These are phyloP conservation scores for Chymomyza procnemis DNA, from an alignment of 2,888 invertebrate genomes.

Conservation along the genomic window DNA sequence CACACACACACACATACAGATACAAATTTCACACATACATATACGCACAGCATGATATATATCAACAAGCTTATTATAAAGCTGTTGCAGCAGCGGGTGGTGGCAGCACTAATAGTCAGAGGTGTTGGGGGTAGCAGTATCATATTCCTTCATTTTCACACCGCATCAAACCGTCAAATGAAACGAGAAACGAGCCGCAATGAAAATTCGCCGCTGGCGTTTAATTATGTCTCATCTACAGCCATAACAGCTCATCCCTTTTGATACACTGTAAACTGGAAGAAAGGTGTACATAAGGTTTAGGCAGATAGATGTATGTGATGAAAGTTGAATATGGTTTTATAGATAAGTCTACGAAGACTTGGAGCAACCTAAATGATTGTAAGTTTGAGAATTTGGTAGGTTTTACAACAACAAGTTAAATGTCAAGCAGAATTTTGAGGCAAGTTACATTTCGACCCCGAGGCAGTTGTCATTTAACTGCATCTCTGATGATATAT, in stretches of 20 bases:
- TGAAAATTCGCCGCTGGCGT: slow-evolving; percentile 41
- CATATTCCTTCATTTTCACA: neutral
- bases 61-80: neutral
- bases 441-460: no score
- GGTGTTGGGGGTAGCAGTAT: slow-evolving; percentile 10
- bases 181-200: slow-evolving; percentile 2
- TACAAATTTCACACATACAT: neutral
- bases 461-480: no score
- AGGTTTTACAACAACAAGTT: no score
- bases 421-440: no score
- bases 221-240: slow-evolving; percentile 68
- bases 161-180: slow-evolving; percentile 1
- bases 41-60: neutral
- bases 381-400: no score
- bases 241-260: neutral
- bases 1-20: neutral
- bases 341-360: no score
- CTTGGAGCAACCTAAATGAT: neutral
- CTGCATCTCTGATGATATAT: no score
- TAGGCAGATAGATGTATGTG: no score
- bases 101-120: no score
- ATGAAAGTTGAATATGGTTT: no score
- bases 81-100: slow-evolving; percentile 4
- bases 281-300: no score
- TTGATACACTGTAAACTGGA: no score